Base-by-base conservation (phyloP, 2,797 vertebrate species). In the Otolemur crassicaudatus region DNA sequence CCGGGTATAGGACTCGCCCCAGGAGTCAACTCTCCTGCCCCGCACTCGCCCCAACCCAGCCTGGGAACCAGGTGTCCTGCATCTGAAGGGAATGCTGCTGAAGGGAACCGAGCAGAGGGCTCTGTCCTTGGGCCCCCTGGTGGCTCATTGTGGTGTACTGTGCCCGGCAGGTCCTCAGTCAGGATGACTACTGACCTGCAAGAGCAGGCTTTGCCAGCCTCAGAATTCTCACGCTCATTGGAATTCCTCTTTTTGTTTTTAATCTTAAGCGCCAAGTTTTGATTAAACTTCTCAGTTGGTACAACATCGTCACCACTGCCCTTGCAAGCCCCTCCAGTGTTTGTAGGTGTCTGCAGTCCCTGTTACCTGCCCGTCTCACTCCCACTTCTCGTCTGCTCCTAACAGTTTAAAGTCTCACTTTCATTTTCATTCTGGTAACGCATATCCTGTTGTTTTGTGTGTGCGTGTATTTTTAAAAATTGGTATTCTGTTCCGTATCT, bases 361-460 rank as follows among this genome's bases (percentile, higher is more conserved):
- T 29, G 13, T 31, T 2, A 12, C 37, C 29, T n/a, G 49, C 29
- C 9, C 27, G 12, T 19, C 31, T 29, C 29, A 12, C 43, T 88
- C 65, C 7, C 11, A 7, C 14, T 72, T 11, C 53, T 72, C 43
- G 19, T 49, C 49, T 75, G 4, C 23, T 11, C 20, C 65, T 75
- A 65, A 56, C 29, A 27, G 1, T 25, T 53, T 31, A 75, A 37
- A 6, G 16, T 31, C 31, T 37, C 12, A 60, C 37, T 75, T 65
- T 83, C 49, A 11, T 91, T 73, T 93, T 91, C 87, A 75, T 69
- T 43, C 22, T 58, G 79, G 19, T 76, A 61, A 89, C 67, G 80
- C 2, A 1, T 73, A 40, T 46, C 56, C 89, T 85, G 5, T 25
- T 49, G n/a, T 86, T 93, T 76, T 56, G 14, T 43, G 31, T 34